These are phyloP conservation scores for Corvus cornix DNA, from an alignment of 2,113 vertebrate genomes.

Conservation along the genomic window DNA sequence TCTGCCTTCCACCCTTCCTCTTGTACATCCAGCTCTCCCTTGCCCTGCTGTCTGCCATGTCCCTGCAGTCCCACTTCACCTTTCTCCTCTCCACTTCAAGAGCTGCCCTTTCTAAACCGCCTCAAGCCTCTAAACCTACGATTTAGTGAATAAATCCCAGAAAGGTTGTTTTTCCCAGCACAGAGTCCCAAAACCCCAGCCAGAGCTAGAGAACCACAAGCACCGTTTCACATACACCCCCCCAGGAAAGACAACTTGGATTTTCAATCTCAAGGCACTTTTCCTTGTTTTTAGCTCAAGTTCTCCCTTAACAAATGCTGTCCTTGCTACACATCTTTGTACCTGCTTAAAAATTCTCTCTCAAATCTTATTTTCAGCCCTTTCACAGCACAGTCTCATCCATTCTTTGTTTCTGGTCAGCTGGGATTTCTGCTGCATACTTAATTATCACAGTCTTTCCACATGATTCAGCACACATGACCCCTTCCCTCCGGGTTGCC, in stretches of 20 bases:
- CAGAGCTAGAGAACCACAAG: neutral
- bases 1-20: neutral
- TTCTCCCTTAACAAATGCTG: neutral
- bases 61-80: neutral
- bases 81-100: neutral
- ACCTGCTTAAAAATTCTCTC: conserved; percentile 22
- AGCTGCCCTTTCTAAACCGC: neutral
- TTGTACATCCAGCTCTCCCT: neutral
- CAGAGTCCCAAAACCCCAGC: neutral
- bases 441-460: conserved; percentile 55
- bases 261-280: neutral
- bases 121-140: neutral
- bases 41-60: neutral
- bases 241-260: neutral
- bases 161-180: neutral
- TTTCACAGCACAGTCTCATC: neutral
- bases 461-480: conserved; percentile 46
- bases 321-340: neutral
- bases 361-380: conserved; percentile 14
- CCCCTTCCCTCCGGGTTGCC: neutral
- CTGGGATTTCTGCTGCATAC: conserved; percentile 38
- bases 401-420: conserved; percentile 34
- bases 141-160: neutral
- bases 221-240: neutral
- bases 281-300: neutral